Conservation (phyloP, 2,888 invertebrate genomes). For the Sphaerophoria taeniata region DNA sequence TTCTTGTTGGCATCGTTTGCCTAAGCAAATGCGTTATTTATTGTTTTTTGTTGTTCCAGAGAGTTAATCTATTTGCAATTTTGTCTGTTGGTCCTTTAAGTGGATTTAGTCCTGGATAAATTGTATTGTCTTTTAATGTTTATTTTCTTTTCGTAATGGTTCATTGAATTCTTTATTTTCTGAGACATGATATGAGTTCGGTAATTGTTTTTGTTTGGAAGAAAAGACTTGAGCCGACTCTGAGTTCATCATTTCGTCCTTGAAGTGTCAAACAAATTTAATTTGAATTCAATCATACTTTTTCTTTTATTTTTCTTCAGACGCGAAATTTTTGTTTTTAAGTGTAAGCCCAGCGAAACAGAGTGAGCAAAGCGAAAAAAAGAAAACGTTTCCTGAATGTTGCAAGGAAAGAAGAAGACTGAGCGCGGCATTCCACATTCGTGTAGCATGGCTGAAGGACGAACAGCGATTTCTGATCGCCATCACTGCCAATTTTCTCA, state of each 20-base stretch:
- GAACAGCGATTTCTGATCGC: too few species aligned
- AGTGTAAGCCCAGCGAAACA: too few species aligned
- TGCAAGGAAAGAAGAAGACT: too few species aligned
- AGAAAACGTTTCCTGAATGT: too few species aligned
- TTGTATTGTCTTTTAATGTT: conserved; percentile 68
- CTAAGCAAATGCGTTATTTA: conserved; percentile 70
- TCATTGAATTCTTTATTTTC: neutral
- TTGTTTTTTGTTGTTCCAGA: conserved; percentile 31
- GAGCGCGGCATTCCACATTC: too few species aligned
- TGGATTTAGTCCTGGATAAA: conserved; percentile 34
- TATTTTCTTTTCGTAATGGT: conserved; percentile 13
- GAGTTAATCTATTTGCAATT: conserved; percentile 61
- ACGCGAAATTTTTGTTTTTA: too few species aligned
- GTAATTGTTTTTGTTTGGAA: neutral
- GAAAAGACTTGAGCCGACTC: too few species aligned
- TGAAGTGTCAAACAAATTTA: neutral
- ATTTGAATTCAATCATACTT: too few species aligned
- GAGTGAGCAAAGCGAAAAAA: too few species aligned
- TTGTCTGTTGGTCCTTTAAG: conserved; percentile 12
- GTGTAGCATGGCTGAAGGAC: too few species aligned
- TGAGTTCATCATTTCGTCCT: neutral
- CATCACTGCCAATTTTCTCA: too few species aligned
- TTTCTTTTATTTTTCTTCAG: too few species aligned
- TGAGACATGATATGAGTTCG: conserved; percentile 4
- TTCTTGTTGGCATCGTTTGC: conserved; percentile 15